Percentiles rank a stretch among this genome's conserved stretches.
Evolutionary conservation across 2,888 invertebrate genomes (phyloP).

Genomic region (Bursaphelenchus okinawaensis): DNA sequence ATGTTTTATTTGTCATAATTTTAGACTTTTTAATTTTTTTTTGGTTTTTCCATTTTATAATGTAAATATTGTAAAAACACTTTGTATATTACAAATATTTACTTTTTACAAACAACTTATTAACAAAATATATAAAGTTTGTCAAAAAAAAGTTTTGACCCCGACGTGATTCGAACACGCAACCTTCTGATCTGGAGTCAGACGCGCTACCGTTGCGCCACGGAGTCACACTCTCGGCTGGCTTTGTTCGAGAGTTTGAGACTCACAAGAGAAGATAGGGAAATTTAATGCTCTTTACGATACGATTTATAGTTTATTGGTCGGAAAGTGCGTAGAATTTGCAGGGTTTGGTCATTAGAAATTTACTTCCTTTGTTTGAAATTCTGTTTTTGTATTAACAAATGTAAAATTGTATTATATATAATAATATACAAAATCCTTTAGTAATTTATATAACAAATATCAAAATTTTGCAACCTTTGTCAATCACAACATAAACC

Average conservation of each 20-base stretch:
- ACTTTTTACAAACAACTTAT: neutral
- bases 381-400: no score
- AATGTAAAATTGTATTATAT: no score
- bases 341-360: no score
- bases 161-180: conserved; percentile 95
- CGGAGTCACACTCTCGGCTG: conserved; percentile 66
- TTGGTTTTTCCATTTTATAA: neutral
- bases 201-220: conserved; percentile 96
- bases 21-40: neutral
- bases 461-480: no score
- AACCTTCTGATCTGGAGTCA: conserved; percentile 97
- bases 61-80: neutral
- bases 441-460: no score
- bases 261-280: neutral
- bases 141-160: conserved; percentile 67
- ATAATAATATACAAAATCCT: no score
- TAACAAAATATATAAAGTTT: no score
- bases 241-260: neutral
- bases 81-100: neutral
- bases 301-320: no score
- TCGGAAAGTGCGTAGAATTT: no score
- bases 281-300: no score
- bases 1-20: neutral
- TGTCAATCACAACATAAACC: no score
- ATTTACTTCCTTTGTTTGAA: no score